These are phyloP conservation scores for Pelecanoides urinatrix DNA, from an alignment of 2,113 vertebrate genomes.

Conservation along the genomic window DNA sequence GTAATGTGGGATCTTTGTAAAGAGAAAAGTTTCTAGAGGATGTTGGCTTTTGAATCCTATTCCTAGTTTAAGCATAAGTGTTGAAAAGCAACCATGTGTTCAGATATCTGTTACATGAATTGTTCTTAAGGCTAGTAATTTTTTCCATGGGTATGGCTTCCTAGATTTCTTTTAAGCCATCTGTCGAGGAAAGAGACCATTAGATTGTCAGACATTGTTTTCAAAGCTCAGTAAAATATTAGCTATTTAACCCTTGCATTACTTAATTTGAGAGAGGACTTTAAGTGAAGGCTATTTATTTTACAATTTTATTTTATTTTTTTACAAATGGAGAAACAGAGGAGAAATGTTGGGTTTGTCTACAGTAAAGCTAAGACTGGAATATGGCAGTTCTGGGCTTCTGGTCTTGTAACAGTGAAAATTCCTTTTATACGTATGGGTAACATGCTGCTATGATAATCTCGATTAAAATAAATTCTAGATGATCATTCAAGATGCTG, in stretches of 20 bases:
- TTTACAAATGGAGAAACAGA: neutral
- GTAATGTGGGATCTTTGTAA: neutral
- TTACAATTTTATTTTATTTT: neutral
- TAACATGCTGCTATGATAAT: neutral
- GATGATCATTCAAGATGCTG: neutral
- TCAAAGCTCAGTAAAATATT: conserved; percentile 36
- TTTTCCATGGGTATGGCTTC: conserved; percentile 44
- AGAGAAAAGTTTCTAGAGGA: neutral
- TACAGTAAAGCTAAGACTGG: neutral
- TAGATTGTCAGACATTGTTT: conserved; percentile 46
- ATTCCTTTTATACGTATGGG: neutral
- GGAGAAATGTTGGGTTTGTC: neutral
- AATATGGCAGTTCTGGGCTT: neutral
- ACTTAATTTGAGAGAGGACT: neutral
- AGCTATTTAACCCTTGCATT: conserved; percentile 35
- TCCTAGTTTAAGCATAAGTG: conserved; percentile 31
- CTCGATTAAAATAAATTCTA: neutral
- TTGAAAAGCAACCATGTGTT: conserved; percentile 68
- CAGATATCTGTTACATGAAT: conserved; percentile 46
- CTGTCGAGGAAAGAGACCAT: conserved; percentile 43
- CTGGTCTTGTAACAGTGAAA: neutral
- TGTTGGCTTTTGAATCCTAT: conserved; percentile 27
- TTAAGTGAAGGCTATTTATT: neutral
- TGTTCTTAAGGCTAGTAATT: conserved; percentile 59
- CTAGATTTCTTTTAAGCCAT: conserved; percentile 57